These are phyloP conservation scores for Trimorus sp. DNA, from an alignment of 2,888 invertebrate species.

Conservation along the genomic window DNA sequence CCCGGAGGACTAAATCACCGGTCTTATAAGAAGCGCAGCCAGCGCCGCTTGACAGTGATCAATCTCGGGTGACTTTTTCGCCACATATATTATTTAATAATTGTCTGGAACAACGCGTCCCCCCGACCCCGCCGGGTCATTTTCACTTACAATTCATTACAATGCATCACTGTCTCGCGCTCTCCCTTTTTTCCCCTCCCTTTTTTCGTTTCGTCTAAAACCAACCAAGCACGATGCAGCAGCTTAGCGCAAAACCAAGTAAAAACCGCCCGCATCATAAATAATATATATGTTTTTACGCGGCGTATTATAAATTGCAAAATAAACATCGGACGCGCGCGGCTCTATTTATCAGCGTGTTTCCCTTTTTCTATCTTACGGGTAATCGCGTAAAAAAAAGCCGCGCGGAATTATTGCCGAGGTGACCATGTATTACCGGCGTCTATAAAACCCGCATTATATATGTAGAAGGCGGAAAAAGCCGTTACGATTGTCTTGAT, in stretches of 20 bases:
- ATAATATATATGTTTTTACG: conserved; percentile 54
- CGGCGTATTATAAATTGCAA: conserved; percentile 48
- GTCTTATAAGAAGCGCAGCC: conserved; percentile 59
- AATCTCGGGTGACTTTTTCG: conserved; percentile 60
- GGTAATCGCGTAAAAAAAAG: conserved; percentile 44
- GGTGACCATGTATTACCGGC: conserved; percentile 39
- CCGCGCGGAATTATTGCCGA: conserved; percentile 37
- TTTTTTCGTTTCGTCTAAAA: conserved; percentile 15
- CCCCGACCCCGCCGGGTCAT: conserved; percentile 37
- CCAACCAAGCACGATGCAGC: conserved; percentile 48
- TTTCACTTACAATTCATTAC: conserved; percentile 57
- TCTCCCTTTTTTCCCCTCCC: conserved; percentile 13
- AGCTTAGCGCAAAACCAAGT: conserved; percentile 45
- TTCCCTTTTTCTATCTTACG: conserved; percentile 46
- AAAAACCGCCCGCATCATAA: conserved; percentile 48
- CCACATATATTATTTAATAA: conserved; percentile 63
- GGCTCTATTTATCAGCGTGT: conserved; percentile 33
- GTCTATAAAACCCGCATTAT: conserved; percentile 36
- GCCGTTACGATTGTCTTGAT: conserved; percentile 16
- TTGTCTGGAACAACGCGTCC: conserved; percentile 51
- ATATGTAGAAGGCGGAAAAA: conserved; percentile 8
- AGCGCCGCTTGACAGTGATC: conserved; percentile 60
- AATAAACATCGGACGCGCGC: conserved; percentile 47
- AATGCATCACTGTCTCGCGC: conserved; percentile 8
- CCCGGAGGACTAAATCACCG: conserved; percentile 60